Percentiles rank a stretch among this genome's conserved stretches.
Evolutionary conservation across 2,113 vertebrate species (phyloP).

Genomic region (Ochotona princeps): DNA sequence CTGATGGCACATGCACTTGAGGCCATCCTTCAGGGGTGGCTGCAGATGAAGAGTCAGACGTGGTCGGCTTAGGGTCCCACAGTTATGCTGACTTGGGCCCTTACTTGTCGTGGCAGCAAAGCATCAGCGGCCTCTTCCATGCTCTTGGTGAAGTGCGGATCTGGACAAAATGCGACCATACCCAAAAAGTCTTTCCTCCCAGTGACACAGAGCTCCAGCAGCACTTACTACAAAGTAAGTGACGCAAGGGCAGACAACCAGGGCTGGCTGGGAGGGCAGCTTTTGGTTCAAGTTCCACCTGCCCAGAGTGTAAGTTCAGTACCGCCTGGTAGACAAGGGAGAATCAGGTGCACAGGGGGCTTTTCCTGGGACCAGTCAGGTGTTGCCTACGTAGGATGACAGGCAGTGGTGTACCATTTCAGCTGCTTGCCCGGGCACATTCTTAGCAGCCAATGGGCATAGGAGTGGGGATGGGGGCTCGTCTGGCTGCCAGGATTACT

Average conservation of each 20-base stretch:
- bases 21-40: not conserved
- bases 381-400: not conserved
- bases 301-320: not conserved
- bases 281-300: not conserved
- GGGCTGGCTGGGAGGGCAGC: not conserved
- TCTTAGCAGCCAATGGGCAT: not conserved
- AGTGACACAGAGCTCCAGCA: not conserved
- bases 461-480: not conserved
- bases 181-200: not conserved
- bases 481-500: not conserved
- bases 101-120: not conserved
- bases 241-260: no score
- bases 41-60: not conserved
- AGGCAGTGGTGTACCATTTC: conserved; percentile 41
- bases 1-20: not conserved
- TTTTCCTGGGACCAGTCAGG: not conserved
- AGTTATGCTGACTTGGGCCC: not conserved
- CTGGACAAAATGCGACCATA: not conserved
- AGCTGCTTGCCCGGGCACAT: not conserved
- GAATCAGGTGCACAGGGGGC: not conserved
- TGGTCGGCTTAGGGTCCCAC: not conserved
- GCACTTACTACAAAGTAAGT: no score
- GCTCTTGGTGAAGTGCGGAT: not conserved
- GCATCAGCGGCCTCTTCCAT: not conserved
- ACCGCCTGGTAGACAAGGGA: not conserved